Evolutionary conservation across 2,113 vertebrate genomes (phyloP).

Genomic region (Trogon surrucura): DNA sequence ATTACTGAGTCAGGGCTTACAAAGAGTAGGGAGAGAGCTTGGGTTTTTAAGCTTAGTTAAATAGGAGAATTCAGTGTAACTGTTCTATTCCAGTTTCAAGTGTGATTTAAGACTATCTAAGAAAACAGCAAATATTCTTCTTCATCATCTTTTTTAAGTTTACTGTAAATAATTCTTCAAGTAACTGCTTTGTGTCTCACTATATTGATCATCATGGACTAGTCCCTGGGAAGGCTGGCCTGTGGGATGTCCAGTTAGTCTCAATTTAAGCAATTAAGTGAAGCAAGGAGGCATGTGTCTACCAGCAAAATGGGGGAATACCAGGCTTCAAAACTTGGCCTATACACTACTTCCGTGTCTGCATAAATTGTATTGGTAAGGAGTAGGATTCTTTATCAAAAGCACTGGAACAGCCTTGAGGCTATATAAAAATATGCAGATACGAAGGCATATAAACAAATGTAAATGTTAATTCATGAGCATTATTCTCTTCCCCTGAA

Average conservation of each 20-base stretch:
- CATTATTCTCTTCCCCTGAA: not conserved
- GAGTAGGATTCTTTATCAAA: not conserved
- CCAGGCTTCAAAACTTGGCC: not conserved
- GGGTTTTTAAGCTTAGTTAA: not conserved
- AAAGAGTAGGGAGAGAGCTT: not conserved
- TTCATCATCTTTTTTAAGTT: not conserved
- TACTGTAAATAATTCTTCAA: not conserved
- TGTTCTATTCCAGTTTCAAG: not conserved
- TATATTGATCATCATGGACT: not conserved
- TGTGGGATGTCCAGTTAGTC: not conserved
- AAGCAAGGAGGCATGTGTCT: not conserved
- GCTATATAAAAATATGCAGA: not conserved
- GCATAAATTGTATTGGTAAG: not conserved
- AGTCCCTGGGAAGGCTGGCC: not conserved
- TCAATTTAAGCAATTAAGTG: not conserved
- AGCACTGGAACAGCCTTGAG: not conserved
- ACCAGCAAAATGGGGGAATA: not conserved
- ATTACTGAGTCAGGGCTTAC: not conserved
- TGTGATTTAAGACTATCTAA: not conserved
- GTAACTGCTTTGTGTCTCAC: not conserved
- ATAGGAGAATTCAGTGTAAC: not conserved
- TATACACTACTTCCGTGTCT: not conserved
- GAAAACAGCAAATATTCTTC: not conserved
- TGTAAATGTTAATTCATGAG: not conserved
- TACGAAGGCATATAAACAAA: not conserved